Evolutionary conservation across 1,140 invertebrate genomes (phyloP), one percentile per base, ranked within the genome.

Genomic region (Stenopsyche tienmushanensis): DNA sequence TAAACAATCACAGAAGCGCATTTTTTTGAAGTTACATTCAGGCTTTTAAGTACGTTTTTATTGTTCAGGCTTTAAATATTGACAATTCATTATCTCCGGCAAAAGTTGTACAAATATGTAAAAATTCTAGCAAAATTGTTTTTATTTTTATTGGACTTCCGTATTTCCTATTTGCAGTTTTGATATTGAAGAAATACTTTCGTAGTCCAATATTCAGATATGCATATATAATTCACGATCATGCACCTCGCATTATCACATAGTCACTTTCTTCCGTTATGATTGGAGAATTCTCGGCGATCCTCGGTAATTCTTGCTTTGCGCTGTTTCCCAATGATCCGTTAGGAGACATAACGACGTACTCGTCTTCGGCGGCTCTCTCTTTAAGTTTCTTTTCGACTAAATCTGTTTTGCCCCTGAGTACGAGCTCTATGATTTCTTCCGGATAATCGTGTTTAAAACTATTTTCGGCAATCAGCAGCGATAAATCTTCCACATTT

Each of bases 221-320:
- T n/a, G n/a, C n/a, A 34, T 34, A 34, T 34, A 26, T 53, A 53
- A 53, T 34, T 34, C 29, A 54, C 7, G 13, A 13, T 55, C 13
- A 55, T 1, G 29, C 20, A 21, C 54, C 15, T 64, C 59, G 66
- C 64, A 66, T 70, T 9, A 64, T 39, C 15, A 62, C 55, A 44
- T 70, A 70, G 55, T 70, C 66, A 42, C 66, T 65, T 59, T 69
- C 67, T 15, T 59, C 21, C n/a, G 18, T 23, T 45, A 54, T 59
- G 20, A 26, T 13, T 24, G 18, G 13, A n/a, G 18, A 7, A 17
- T 5, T 42, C 20, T 34, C n/a, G 17, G 53, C 7, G 0, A 20
- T 34, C 18, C 45, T 15, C 10, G 29, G 21, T 41, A 10, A 8
- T 13, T 65, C 34, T 29, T 47, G 29, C 9, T 2, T 20, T 9